Percentiles rank a stretch among this genome's conserved stretches.
These are phyloP conservation scores for Seriola rivoliana DNA, from an alignment of 2,113 vertebrate genomes.

Conservation along the genomic window DNA sequence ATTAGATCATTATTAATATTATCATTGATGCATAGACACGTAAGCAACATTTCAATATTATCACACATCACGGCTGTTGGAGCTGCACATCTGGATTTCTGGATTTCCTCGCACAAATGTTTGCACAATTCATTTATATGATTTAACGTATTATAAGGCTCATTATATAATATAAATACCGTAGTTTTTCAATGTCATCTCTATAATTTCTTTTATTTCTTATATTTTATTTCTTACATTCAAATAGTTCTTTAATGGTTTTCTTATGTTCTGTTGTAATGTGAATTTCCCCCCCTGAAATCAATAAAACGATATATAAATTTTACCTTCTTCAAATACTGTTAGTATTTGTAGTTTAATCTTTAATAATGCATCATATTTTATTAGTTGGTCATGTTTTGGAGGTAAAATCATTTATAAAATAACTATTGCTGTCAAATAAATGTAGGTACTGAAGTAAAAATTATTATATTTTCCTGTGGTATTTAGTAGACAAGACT, in stretches of 20 bases:
- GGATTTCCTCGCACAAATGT: not conserved
- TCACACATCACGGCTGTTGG: not conserved
- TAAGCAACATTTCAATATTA: not conserved
- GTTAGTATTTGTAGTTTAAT: not conserved
- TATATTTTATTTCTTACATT: not conserved
- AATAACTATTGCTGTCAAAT: not conserved
- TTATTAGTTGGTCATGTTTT: not conserved
- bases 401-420: not conserved
- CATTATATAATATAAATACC: too few species aligned
- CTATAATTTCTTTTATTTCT: not conserved
- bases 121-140: not conserved
- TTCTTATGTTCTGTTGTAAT: not conserved
- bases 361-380: too few species aligned
- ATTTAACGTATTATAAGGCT: too few species aligned
- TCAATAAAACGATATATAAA: not conserved
- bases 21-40: not conserved
- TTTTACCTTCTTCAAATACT: not conserved
- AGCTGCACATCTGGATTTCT: not conserved
- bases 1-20: not conserved
- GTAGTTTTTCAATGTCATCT: not conserved
- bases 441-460: not conserved
- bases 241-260: not conserved
- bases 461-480: too few species aligned
- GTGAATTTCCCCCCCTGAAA: not conserved
- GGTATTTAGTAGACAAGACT: too few species aligned